Evolutionary conservation across 53 echinoderm and acorn worm species (phyloP).

Genomic region (Paracentrotus lividus): DNA sequence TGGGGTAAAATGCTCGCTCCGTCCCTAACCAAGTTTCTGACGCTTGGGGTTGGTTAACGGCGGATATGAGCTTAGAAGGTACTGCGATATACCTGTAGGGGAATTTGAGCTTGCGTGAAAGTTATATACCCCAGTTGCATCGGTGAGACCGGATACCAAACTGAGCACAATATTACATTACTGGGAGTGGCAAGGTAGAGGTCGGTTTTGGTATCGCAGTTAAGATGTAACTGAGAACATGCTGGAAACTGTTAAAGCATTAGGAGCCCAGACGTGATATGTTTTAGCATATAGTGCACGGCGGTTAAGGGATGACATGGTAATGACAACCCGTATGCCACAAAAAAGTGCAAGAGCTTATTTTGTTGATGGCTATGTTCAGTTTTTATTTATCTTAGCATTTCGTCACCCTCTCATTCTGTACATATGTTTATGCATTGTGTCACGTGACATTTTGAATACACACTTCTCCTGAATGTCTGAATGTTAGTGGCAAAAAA

Average conservation of each 20-base stretch:
- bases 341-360: neutral
- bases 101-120: neutral
- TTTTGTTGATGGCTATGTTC: no score
- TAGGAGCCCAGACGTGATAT: neutral
- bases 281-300: neutral
- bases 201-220: no score
- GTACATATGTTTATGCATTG: neutral
- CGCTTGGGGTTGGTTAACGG: neutral
- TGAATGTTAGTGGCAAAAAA: neutral
- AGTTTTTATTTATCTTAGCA: neutral
- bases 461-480: neutral
- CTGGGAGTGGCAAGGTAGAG: no score
- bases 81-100: neutral
- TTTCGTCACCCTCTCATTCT: neutral
- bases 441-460: neutral
- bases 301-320: neutral
- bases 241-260: neutral
- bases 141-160: no score
- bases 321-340: neutral
- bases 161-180: no score
- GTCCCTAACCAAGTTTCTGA: neutral
- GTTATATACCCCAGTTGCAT: no score
- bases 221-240: no score
- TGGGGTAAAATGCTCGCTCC: conserved; percentile 30
- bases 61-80: neutral